Conservation (phyloP, 2,113 vertebrate genomes). For the Pampusana beccarii region DNA sequence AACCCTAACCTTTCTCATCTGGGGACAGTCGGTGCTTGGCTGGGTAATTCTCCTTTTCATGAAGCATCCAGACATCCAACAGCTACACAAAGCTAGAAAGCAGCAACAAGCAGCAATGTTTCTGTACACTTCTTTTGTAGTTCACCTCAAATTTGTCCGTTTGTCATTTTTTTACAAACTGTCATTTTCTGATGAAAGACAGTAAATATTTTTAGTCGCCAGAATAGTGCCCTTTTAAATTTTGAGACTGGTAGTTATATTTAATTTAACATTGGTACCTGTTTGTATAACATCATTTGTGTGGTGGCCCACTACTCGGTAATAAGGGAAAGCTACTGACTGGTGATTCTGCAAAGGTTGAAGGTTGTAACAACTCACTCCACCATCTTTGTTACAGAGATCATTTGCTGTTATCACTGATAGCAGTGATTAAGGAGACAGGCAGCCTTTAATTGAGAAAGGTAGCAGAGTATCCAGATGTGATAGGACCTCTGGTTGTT, state of each 20-base stretch:
- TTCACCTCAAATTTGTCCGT: not conserved
- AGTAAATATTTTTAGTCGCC: not conserved
- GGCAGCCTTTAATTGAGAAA: not conserved
- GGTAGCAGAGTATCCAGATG: not conserved
- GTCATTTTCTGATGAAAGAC: not conserved
- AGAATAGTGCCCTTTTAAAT: not conserved
- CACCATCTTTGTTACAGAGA: not conserved
- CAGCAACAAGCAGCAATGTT: not conserved
- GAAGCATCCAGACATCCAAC: not conserved
- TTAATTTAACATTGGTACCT: not conserved
- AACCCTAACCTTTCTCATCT: not conserved
- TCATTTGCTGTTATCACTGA: not conserved
- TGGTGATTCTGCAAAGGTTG: not conserved
- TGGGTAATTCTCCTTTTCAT: not conserved
- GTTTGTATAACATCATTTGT: not conserved
- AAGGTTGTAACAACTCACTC: not conserved
- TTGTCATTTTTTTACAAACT: not conserved
- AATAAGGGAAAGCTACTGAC: not conserved
- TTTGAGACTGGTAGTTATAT: not conserved
- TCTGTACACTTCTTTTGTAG: not conserved
- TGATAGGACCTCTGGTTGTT: not conserved
- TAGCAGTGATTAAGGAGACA: not conserved
- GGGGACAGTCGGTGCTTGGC: not conserved
- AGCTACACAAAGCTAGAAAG: not conserved
- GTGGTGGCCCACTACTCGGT: not conserved